Evolutionary conservation across 2,888 invertebrate genomes (phyloP), one percentile per base, ranked within the genome.

Genomic region (Drosophila emarginata): DNA sequence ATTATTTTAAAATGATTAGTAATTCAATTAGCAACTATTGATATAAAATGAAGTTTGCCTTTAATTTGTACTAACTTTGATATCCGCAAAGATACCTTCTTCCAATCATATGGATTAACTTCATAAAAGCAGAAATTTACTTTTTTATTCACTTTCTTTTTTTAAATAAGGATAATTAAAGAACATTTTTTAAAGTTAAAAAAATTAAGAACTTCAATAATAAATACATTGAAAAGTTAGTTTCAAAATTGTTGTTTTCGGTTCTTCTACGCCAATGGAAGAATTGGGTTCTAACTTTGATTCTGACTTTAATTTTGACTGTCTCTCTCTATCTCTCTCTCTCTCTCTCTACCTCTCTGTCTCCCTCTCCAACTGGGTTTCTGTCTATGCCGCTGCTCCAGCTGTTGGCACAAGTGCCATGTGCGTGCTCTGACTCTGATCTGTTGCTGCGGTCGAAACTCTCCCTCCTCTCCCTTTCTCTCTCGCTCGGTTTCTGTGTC

Each of bases 361-460:
- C 32, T 32, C 6, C 5, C 28, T 28, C 28, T 28, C 28, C 23
- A 23, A 5, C 6, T 28, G 5, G 4, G 5, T 28, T 28, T 28
- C 28, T 28, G 28, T 28, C 28, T 28, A 28, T 28, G 28, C 28
- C 28, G 32, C 32, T 32, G 64, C 5, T 58, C 37, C 45, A 72
- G 72, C 52, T 72, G 66, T 58, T 52, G 59, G 85, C 83, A 70
- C 84, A 84, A 84, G 82, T 82, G 76, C 71, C 76, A 75, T 67
- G 75, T 75, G 72, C 75, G 71, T 72, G 71, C 71, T 61, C 57
- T 11, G 37, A 1, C 6, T 28, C 18, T 54, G 26, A 32, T 60
- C 61, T 26, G 14, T 21, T 50, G 21, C 56, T 50, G 39, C 36
- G 23, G 18, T 39, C 53, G 39, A 28, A 26, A 12, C 54, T 39